Base-by-base conservation (phyloP, 2,888 invertebrate species). In the Chaitophorus viminalis region DNA sequence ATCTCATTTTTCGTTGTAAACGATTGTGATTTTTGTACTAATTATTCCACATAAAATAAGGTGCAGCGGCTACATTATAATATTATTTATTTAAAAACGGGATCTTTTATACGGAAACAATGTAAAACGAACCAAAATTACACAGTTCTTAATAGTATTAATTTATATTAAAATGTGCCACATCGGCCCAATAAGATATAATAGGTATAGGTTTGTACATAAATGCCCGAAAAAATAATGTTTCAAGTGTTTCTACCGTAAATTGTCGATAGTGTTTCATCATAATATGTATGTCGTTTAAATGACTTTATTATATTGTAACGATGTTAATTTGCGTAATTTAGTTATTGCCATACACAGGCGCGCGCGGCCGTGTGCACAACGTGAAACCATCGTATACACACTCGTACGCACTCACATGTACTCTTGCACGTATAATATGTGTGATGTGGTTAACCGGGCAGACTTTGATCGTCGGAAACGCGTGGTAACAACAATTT, bases 391-490 rank as follows among this genome's bases (percentile, higher is more conserved):
- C 68, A n/a, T 31, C 31, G 4, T 31, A n/a, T n/a, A n/a, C n/a
- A n/a, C n/a, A n/a, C n/a, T n/a, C n/a, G n/a, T 11, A 29, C 29
- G 72, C 36, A 72, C 33, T 21, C 39, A 29, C 81, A 68, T n/a
- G 25, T 11, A n/a, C 14, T 46, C n/a, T 29, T 8, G 17, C 68
- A 68, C 68, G 11, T 9, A 29, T n/a, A n/a, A n/a, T n/a, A n/a
- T 11, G 68, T 39, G 29, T 81, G 70, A 81, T 46, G 81, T 21
- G 81, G 81, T 81, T 81, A 81, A 81, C 81, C 68, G 81, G n/a
- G 65, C 18, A 9, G 81, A 68, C 29, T 81, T 81, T 39, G 21
- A 39, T 68, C 39, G 79, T 46, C 68, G 29, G 9, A 11, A 29
- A 29, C 68, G 65, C n/a, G 8, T n/a, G 6, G 46, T 46, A 46